phyloP scores from a whole-genome alignment of 30 jellyfish, hydroid and myxozoan species.

The Mastigias papua region DNA sequence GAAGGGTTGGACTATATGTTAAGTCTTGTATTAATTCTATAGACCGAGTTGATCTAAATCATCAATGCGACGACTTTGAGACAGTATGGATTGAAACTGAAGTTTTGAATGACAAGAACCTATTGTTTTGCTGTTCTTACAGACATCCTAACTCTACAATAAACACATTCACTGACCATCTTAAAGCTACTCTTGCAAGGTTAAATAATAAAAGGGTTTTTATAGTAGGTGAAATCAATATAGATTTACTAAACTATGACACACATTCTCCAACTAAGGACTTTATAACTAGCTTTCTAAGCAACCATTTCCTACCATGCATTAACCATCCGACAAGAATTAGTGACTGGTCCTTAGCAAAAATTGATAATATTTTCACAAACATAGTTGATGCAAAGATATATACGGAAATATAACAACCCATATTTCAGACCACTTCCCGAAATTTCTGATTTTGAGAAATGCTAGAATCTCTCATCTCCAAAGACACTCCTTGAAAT shows the following conservation, averaged over 20 bases:
- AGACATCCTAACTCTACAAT: slow-evolving; percentile 44
- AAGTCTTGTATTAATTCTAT: slow-evolving; percentile 25
- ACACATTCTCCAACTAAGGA: slow-evolving; percentile 54
- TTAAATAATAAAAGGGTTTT: background rate
- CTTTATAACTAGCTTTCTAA: slow-evolving; percentile 10
- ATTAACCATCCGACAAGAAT: slow-evolving; percentile 47
- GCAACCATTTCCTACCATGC: slow-evolving; percentile 40
- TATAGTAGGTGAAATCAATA: slow-evolving; percentile 52
- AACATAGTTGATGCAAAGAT: slow-evolving; percentile 6
- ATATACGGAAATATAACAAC: slow-evolving; percentile 38
- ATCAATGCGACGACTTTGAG: slow-evolving; percentile 17
- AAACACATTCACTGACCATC: slow-evolving; percentile 21
- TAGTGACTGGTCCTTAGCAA: slow-evolving; percentile 28
- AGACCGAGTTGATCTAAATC: slow-evolving; percentile 33
- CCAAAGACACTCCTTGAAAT: slow-evolving; percentile 4
- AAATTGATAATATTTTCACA: slow-evolving; percentile 59
- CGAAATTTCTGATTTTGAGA: slow-evolving; percentile 43
- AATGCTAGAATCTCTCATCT: slow-evolving; percentile 25
- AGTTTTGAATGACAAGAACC: slow-evolving; percentile 2
- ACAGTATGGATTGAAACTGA: slow-evolving; percentile 31
- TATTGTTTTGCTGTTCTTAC: slow-evolving; percentile 45
- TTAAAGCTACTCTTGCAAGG: slow-evolving; percentile 21
- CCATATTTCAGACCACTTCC: slow-evolving; percentile 56
- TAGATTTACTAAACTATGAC: slow-evolving; percentile 36
- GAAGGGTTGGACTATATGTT: slow-evolving; percentile 54